phyloP scores from a whole-genome alignment of 2,888 invertebrate genomes.

The Barypeithes pellucidus region DNA sequence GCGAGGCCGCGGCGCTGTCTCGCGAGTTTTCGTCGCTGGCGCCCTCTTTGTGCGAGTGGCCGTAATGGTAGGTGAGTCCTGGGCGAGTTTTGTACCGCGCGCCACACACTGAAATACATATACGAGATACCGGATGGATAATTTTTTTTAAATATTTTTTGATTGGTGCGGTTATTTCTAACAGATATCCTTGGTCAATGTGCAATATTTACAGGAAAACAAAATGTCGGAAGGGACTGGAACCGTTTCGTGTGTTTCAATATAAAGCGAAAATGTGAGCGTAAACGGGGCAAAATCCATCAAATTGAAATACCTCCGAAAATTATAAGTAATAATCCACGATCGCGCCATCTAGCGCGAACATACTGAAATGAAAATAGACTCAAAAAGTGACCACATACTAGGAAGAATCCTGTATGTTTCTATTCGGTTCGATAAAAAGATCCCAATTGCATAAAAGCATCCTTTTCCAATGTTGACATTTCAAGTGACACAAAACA shows the following conservation, averaged over 20 bases:
- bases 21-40: conserved; percentile 72
- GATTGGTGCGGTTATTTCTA: conserved; percentile 3
- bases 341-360: too few relatives aligned
- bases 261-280: not conserved
- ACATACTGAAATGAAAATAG: too few relatives aligned
- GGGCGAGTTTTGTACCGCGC: conserved; percentile 97
- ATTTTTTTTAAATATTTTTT: not conserved
- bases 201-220: conserved; percentile 9
- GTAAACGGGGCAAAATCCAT: too few relatives aligned
- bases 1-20: conserved; percentile 68
- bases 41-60: conserved; percentile 87
- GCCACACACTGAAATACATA: conserved; percentile 85
- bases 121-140: conserved; percentile 33
- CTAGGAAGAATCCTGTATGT: too few relatives aligned
- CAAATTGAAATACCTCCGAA: too few relatives aligned
- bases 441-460: too few relatives aligned
- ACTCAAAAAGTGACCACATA: too few relatives aligned
- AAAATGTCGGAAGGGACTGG: conserved; percentile 65
- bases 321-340: too few relatives aligned
- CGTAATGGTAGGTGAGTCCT: conserved; percentile 96
- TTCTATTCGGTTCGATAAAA: too few relatives aligned
- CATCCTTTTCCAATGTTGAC: too few relatives aligned
- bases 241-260: conserved; percentile 61
- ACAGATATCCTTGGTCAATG: conserved; percentile 33
- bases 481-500: too few relatives aligned